phyloP scores from a whole-genome alignment of 2,888 invertebrate genomes.

The Tinea trinotella region DNA sequence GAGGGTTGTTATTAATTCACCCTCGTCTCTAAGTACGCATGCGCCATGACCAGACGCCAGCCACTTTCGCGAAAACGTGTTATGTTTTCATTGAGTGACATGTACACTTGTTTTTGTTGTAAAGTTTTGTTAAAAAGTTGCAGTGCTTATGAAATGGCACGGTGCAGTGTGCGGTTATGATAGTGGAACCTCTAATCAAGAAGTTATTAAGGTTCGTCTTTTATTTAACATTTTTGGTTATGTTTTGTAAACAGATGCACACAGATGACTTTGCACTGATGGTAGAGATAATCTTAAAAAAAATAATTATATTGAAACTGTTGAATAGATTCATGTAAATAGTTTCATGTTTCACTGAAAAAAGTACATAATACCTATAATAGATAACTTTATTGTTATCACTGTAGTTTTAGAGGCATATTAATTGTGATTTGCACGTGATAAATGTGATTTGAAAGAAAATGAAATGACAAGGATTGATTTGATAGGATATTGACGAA shows the following conservation, averaged over 20 bases:
- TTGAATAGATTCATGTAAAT: too few relatives aligned
- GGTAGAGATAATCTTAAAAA: too few relatives aligned
- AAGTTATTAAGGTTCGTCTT: conserved; percentile 6
- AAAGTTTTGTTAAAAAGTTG: conserved; percentile 35
- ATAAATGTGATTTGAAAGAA: too few relatives aligned
- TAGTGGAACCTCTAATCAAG: conserved; percentile 34
- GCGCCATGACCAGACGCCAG: conserved; percentile 62
- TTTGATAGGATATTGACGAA: too few relatives aligned
- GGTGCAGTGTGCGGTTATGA: conserved; percentile 56
- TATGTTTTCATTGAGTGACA: conserved; percentile 48
- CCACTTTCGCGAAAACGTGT: conserved; percentile 49
- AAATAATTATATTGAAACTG: too few relatives aligned
- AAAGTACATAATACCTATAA: too few relatives aligned
- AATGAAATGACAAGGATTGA: too few relatives aligned
- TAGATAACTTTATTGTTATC: too few relatives aligned
- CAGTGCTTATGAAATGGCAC: conserved; percentile 30
- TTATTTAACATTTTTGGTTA: conserved; percentile 29
- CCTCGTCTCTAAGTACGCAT: conserved; percentile 41
- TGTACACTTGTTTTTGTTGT: conserved; percentile 4
- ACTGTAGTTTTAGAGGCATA: too few relatives aligned
- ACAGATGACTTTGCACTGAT: too few relatives aligned
- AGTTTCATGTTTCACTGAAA: too few relatives aligned
- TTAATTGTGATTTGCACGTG: too few relatives aligned
- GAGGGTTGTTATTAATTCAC: conserved; percentile 5
- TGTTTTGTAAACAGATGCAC: conserved; percentile 26